Evolutionary conservation across 2,113 vertebrate species (phyloP).

Genomic region (Cacatua alba): DNA sequence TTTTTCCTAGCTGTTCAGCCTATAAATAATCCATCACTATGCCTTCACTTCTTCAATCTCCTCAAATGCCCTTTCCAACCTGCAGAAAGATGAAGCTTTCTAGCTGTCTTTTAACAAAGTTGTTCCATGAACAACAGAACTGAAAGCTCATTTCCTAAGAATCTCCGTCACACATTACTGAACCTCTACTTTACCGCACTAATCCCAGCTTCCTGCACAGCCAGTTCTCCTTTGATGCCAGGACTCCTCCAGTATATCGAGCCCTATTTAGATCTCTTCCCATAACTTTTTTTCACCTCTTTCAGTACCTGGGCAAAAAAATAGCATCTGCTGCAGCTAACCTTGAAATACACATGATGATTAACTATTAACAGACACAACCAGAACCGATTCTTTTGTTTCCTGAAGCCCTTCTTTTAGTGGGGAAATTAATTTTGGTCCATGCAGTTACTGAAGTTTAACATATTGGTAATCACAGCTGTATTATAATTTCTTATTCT

Average conservation of each 20-base stretch:
- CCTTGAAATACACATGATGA: not conserved
- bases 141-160: not conserved
- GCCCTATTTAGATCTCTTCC: not conserved
- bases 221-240: not conserved
- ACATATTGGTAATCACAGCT: not conserved
- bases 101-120: not conserved
- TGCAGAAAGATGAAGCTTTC: not conserved
- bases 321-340: not conserved
- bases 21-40: not conserved
- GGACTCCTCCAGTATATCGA: not conserved
- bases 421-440: not conserved
- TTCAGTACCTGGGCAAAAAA: not conserved
- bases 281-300: not conserved
- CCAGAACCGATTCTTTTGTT: not conserved
- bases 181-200: not conserved
- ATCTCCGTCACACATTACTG: not conserved
- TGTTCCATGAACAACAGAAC: not conserved
- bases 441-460: not conserved
- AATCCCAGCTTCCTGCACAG: not conserved
- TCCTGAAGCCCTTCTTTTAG: not conserved
- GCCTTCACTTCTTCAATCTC: not conserved
- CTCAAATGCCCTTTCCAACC: not conserved
- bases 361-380: not conserved
- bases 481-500: not conserved
- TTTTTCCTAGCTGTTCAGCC: not conserved